Percentiles rank a stretch among this genome's conserved stretches.
These are phyloP conservation scores for Pseudochirops corinnae DNA, from an alignment of 2,797 vertebrate species.

Conservation along the genomic window DNA sequence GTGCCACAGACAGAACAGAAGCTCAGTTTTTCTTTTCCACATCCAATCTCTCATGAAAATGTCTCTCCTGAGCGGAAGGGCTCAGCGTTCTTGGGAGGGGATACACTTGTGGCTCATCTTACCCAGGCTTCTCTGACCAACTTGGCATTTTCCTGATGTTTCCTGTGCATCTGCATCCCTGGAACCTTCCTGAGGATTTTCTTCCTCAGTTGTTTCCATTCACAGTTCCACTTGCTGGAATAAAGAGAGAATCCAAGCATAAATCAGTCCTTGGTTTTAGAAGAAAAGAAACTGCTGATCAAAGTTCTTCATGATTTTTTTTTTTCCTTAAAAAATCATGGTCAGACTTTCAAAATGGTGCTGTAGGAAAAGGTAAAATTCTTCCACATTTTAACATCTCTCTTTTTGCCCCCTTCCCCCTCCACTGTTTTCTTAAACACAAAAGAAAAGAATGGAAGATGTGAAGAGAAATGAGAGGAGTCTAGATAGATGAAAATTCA, in stretches of 20 bases:
- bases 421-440: not conserved
- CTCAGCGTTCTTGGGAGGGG: not conserved
- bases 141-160: not conserved
- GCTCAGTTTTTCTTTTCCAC: slow-evolving; percentile 39
- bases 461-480: not conserved
- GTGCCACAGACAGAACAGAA: not conserved
- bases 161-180: not conserved
- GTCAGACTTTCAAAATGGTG: not conserved
- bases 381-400: not conserved
- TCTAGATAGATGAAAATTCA: not conserved
- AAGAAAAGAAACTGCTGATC: not conserved
- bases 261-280: slow-evolving; percentile 24
- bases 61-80: not conserved
- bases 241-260: slow-evolving; percentile 53
- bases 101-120: not conserved
- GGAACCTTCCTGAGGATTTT: slow-evolving; percentile 42
- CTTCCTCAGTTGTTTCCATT: slow-evolving; percentile 12
- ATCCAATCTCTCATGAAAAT: not conserved
- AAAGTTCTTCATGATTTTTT: not conserved
- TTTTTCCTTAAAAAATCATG: not conserved
- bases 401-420: not conserved
- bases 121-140: not conserved
- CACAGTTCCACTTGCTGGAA: slow-evolving; percentile 67
- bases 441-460: not conserved
- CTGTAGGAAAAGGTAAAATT: not conserved